Percentiles rank a stretch among this genome's conserved stretches.
phyloP scores from a whole-genome alignment of 2,888 invertebrate species.

The Drosophila nigricruria region DNA sequence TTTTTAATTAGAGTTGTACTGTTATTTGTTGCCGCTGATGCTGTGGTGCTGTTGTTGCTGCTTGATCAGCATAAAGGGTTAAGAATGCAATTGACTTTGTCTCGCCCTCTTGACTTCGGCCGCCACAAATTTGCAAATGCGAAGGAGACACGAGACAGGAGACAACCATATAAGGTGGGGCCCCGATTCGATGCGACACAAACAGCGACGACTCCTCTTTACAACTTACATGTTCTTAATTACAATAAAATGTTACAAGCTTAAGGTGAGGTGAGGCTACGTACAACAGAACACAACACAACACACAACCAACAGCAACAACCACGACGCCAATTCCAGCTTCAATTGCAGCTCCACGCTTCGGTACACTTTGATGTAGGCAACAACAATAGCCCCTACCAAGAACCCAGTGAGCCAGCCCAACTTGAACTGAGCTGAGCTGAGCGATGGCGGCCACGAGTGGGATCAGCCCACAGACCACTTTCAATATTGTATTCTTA shows the following conservation, averaged over 20 bases:
- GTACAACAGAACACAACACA: constrained; percentile 40
- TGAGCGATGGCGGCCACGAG: constrained; percentile 45
- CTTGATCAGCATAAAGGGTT: constrained; percentile 73
- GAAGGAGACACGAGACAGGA: constrained; percentile 55
- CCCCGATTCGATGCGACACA: constrained; percentile 33
- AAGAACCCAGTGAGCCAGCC: constrained; percentile 11
- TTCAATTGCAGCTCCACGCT: constrained; percentile 58
- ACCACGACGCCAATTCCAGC: constrained; percentile 62
- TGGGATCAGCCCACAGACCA: constrained; percentile 53
- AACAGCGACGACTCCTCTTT: constrained; percentile 70
- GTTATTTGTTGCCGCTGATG: constrained; percentile 71
- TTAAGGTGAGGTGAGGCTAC: constrained; percentile 73
- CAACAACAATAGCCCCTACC: constrained; percentile 53
- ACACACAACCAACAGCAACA: constrained; percentile 36
- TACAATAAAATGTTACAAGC: constrained; percentile 76
- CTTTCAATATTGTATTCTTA: constrained; percentile 59
- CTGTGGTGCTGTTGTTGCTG: constrained; percentile 30
- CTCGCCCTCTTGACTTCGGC: constrained; percentile 75
- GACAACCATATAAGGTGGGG: constrained; percentile 74
- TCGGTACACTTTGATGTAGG: constrained; percentile 72
- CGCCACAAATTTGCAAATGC: constrained; percentile 76
- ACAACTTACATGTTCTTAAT: constrained; percentile 78
- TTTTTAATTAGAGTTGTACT: constrained; percentile 79
- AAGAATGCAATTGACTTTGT: constrained; percentile 80
- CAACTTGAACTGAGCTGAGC: constrained; percentile 5